Evolutionary conservation across 2,888 invertebrate genomes (phyloP).

Genomic region (Sinelater perroti): DNA sequence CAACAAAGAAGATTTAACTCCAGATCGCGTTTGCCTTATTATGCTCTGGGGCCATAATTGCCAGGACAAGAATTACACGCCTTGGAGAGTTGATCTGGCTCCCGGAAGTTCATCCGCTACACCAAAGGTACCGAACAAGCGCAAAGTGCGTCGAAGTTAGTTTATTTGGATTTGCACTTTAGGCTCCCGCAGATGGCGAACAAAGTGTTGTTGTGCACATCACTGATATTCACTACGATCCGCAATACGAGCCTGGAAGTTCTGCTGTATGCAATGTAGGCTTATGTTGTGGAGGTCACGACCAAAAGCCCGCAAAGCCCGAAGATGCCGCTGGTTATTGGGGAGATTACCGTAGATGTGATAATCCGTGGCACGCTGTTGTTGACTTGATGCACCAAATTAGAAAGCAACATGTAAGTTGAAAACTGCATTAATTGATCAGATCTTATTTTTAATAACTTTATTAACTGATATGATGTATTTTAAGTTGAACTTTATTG

Average conservation of each 20-base stretch:
- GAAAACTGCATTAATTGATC: neutral
- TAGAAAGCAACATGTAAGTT: constrained; percentile 42
- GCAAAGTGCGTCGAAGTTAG: no score
- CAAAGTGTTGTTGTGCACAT: constrained; percentile 67
- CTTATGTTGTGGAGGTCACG: constrained; percentile 76
- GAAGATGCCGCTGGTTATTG: constrained; percentile 73
- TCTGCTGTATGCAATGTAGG: constrained; percentile 78
- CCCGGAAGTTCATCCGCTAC: constrained; percentile 58
- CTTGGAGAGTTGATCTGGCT: constrained; percentile 52
- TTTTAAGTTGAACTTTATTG: no score
- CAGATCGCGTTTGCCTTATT: constrained; percentile 67
- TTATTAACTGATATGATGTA: no score
- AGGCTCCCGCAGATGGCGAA: neutral
- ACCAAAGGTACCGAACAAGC: constrained; percentile 66
- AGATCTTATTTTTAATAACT: neutral
- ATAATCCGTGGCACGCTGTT: constrained; percentile 75
- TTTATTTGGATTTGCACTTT: neutral
- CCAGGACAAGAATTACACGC: constrained; percentile 46
- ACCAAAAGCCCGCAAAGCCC: constrained; percentile 57
- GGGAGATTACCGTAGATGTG: constrained; percentile 84
- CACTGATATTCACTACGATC: constrained; percentile 84
- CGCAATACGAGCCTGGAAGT: constrained; percentile 72
- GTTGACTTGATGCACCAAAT: constrained; percentile 71
- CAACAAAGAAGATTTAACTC: constrained; percentile 63
- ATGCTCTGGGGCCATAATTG: constrained; percentile 62